A percentile compares a stretch with the other conserved stretches of the same genome.
phyloP scores from a whole-genome alignment of 2,113 vertebrate species.

The Sinocyclocheilus anophthalmus region DNA sequence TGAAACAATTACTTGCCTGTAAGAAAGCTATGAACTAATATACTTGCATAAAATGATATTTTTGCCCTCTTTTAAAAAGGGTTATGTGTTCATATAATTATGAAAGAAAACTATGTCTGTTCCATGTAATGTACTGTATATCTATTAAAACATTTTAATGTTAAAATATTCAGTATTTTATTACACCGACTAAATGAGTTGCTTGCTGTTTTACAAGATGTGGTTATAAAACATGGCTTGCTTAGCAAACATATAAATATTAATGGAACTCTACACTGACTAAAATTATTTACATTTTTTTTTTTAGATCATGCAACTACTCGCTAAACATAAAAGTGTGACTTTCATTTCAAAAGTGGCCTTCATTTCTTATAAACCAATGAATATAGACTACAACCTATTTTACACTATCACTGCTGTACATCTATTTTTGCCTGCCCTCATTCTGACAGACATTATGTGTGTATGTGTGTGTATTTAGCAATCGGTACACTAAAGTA shows the following conservation, averaged over 20 bases:
- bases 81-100: neutral
- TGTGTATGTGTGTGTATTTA: conserved; percentile 54
- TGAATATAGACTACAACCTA: conserved; percentile 38
- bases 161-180: neutral
- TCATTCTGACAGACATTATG: conserved; percentile 43
- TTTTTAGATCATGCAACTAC: neutral
- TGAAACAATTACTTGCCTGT: neutral
- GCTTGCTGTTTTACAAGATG: neutral
- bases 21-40: neutral
- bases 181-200: neutral
- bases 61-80: neutral
- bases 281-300: neutral
- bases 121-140: neutral
- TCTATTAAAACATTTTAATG: neutral
- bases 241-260: conserved; percentile 5
- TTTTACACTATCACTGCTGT: conserved; percentile 44
- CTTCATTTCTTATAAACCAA: neutral
- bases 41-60: neutral
- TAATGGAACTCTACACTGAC: neutral
- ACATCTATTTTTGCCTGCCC: conserved; percentile 42
- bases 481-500: conserved; percentile 42
- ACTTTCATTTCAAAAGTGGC: neutral
- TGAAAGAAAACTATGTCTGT: neutral
- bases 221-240: neutral
- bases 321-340: neutral